These are phyloP conservation scores for Lordiphosa clarofinis DNA, from an alignment of 1,140 invertebrate genomes.

Conservation along the genomic window DNA sequence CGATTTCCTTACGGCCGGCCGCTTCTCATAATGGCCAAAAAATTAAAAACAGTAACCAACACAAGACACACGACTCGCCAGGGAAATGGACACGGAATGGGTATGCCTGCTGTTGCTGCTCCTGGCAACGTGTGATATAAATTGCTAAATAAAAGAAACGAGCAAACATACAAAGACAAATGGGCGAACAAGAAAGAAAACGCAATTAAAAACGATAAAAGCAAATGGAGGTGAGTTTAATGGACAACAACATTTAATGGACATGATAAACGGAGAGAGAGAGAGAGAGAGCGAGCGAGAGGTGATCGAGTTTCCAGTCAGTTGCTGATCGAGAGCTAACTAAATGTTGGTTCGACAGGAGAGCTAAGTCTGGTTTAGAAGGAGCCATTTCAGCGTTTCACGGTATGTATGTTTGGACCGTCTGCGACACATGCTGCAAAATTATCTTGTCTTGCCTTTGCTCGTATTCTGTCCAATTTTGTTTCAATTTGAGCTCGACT, in stretches of 20 bases:
- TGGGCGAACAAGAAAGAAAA: constrained; percentile 46
- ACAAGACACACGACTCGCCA: constrained; percentile 47
- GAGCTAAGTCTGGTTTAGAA: no score
- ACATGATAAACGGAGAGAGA: constrained; percentile 18
- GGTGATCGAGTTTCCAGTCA: no score
- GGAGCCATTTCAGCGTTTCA: no score
- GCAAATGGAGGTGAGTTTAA: constrained; percentile 67
- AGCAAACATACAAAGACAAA: constrained; percentile 66
- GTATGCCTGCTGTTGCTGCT: constrained; percentile 1
- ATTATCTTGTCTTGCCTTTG: no score
- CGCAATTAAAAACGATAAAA: constrained; percentile 77
- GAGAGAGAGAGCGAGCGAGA: not conserved
- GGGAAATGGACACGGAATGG: constrained; percentile 31
- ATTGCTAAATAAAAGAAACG: constrained; percentile 78
- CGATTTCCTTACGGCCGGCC: constrained; percentile 45
- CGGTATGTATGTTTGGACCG: no score
- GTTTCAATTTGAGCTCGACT: no score
- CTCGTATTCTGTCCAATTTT: no score
- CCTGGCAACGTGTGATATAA: constrained; percentile 66
- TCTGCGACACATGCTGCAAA: no score
- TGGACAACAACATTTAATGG: constrained; percentile 51
- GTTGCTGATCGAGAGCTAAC: no score
- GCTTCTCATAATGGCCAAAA: constrained; percentile 68
- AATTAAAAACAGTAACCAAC: constrained; percentile 73
- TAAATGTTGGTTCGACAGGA: no score